phyloP scores from a whole-genome alignment of 2,888 invertebrate genomes.

The Heliconius cydno region DNA sequence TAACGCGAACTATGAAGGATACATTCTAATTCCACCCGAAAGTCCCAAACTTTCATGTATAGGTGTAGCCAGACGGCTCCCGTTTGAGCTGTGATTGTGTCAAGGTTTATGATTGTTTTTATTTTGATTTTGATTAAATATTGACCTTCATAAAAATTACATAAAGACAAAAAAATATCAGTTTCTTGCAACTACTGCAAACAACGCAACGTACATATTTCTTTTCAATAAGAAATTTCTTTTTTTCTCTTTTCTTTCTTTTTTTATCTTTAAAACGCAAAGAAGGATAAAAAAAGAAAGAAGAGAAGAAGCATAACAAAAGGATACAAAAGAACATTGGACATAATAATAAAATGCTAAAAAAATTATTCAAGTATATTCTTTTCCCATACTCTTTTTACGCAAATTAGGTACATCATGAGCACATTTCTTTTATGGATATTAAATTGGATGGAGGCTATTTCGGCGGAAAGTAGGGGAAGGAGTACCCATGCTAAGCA shows the following conservation, averaged over 20 bases:
- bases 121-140: neutral
- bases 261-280: too few species aligned
- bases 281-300: neutral
- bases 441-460: too few species aligned
- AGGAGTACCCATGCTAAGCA: too few species aligned
- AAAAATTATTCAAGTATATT: neutral
- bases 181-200: neutral
- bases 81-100: neutral
- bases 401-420: neutral
- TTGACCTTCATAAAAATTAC: conserved; percentile 16
- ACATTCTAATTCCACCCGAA: too few species aligned
- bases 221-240: too few species aligned
- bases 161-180: neutral
- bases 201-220: neutral
- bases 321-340: neutral
- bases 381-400: neutral
- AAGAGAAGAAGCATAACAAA: neutral
- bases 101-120: neutral
- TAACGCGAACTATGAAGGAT: too few species aligned
- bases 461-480: too few species aligned
- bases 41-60: neutral
- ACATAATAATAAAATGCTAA: neutral
- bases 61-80: neutral
- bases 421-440: too few species aligned
- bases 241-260: too few species aligned